phyloP scores from a whole-genome alignment of 1,140 invertebrate genomes.

The Nephotettix cincticeps region DNA sequence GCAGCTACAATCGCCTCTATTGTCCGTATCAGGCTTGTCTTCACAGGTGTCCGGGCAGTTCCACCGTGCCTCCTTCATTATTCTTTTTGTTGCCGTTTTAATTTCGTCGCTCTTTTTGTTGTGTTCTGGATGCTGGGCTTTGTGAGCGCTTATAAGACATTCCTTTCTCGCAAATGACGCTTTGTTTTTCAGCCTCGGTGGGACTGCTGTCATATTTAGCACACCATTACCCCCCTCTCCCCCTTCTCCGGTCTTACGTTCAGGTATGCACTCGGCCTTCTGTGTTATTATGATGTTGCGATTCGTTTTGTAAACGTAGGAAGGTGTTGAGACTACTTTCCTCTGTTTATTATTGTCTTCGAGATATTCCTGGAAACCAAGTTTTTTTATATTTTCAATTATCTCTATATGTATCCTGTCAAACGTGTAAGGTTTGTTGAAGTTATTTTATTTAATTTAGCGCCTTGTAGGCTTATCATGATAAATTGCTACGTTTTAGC shows the following conservation, averaged over 20 bases:
- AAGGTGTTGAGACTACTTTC: too few species aligned
- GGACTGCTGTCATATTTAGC: conserved; percentile 18
- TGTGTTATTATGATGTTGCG: too few species aligned
- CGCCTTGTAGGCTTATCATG: too few species aligned
- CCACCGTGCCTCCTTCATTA: conserved; percentile 20
- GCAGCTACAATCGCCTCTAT: too few species aligned
- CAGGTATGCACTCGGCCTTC: not conserved
- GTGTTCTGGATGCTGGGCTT: not conserved
- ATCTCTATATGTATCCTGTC: too few species aligned
- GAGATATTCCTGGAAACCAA: too few species aligned
- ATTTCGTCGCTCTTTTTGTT: conserved; percentile 26
- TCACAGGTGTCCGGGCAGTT: conserved; percentile 4
- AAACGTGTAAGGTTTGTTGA: too few species aligned
- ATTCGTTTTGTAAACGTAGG: too few species aligned
- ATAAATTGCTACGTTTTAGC: too few species aligned
- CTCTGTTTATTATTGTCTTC: too few species aligned
- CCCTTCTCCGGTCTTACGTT: not conserved
- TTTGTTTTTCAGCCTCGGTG: conserved; percentile 15
- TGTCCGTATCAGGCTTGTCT: not conserved
- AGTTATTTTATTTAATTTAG: too few species aligned
- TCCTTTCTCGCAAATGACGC: conserved; percentile 15
- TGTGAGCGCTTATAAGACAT: conserved; percentile 13
- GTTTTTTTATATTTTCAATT: too few species aligned
- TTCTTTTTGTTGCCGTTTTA: conserved; percentile 26
- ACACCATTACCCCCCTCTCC: not conserved